Evolutionary conservation across 2,797 vertebrate species (phyloP).

Genomic region (Sternotherus odoratus): DNA sequence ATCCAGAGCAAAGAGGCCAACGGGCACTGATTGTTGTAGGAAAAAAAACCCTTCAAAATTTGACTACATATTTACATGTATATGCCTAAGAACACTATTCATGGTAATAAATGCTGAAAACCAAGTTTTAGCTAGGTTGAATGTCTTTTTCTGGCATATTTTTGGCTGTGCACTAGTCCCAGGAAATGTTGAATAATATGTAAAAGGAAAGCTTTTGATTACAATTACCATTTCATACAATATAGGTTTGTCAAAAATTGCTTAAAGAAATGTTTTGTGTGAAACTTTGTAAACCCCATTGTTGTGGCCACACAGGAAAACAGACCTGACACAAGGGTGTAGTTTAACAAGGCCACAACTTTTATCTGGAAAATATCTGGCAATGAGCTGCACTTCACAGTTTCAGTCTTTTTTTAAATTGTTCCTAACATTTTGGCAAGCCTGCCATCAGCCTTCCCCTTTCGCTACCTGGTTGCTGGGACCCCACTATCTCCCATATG

Average conservation of each 20-base stretch:
- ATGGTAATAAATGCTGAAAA: not conserved
- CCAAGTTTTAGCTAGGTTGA: fast-evolving
- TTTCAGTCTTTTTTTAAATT: no score
- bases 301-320: not conserved
- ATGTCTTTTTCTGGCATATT: not conserved
- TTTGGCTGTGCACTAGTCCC: not conserved
- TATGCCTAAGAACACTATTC: not conserved
- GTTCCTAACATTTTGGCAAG: no score
- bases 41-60: not conserved
- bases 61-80: not conserved
- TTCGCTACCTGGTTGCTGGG: no score
- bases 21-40: no score
- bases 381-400: no score
- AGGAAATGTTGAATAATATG: not conserved
- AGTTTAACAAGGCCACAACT: not conserved
- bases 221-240: not conserved
- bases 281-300: not conserved
- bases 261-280: not conserved
- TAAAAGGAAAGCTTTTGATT: not conserved
- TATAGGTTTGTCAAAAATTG: not conserved
- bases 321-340: not conserved
- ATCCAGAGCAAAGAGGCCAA: not conserved
- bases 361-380: not conserved
- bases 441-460: no score
- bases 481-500: no score